Evolutionary conservation across 2,888 invertebrate species (phyloP).

Genomic region (Tachina grossa): DNA sequence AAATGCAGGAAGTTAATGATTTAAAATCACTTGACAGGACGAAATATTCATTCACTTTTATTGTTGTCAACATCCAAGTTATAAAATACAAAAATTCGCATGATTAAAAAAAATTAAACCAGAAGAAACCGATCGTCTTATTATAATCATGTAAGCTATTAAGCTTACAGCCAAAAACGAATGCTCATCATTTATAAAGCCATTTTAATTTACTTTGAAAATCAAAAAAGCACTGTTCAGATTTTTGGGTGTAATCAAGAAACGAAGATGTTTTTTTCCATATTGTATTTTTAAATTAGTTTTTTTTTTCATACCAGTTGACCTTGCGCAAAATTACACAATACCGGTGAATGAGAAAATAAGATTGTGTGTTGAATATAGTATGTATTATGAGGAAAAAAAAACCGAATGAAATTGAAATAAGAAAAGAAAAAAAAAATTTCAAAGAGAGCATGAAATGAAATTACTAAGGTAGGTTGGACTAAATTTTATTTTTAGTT

Average conservation of each 20-base stretch:
- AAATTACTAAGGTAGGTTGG: slow-evolving; percentile 51
- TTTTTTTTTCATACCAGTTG: slow-evolving; percentile 57
- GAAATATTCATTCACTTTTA: slow-evolving; percentile 28
- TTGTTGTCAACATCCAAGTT: slow-evolving; percentile 26
- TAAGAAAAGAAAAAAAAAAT: background rate
- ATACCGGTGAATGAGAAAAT: slow-evolving; percentile 45
- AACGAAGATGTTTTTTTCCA: slow-evolving; percentile 14
- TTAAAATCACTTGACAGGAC: slow-evolving; percentile 53
- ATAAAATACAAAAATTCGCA: background rate
- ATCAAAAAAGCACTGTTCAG: slow-evolving; percentile 27
- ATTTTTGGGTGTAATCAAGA: slow-evolving; percentile 40
- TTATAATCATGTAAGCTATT: slow-evolving; percentile 5
- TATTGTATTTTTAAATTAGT: slow-evolving; percentile 29
- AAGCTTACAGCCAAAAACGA: background rate
- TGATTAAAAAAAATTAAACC: background rate
- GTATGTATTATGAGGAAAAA: background rate
- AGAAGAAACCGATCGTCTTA: background rate
- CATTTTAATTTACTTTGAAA: slow-evolving; percentile 38
- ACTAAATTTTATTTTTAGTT: background rate
- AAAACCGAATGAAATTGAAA: slow-evolving; percentile 22
- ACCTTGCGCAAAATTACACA: slow-evolving; percentile 69
- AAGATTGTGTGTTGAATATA: slow-evolving; percentile 2
- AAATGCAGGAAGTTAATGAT: slow-evolving; percentile 56
- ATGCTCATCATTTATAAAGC: slow-evolving; percentile 8
- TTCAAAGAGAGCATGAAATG: slow-evolving; percentile 23